phyloP scores from a whole-genome alignment of 2,113 vertebrate genomes.

The Isurus oxyrinchus region DNA sequence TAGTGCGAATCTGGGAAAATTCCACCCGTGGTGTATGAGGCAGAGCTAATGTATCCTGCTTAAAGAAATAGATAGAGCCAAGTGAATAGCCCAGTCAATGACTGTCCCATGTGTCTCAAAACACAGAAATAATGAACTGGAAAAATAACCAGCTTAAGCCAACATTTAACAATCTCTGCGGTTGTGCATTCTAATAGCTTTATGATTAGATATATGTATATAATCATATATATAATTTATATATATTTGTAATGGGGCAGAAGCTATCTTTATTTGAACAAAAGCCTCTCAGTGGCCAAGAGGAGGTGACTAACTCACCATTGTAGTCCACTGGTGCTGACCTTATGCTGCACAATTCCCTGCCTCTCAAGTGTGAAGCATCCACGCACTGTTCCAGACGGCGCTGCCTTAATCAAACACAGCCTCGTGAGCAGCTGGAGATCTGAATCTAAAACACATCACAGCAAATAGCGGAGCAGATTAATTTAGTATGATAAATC shows the following conservation, averaged over 20 bases:
- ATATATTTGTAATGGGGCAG: background rate
- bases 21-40: background rate
- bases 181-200: background rate
- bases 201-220: background rate
- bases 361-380: background rate
- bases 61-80: background rate
- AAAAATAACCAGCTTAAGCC: background rate
- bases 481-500: background rate
- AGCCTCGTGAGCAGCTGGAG: background rate
- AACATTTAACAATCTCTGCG: background rate
- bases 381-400: background rate
- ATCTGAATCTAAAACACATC: background rate
- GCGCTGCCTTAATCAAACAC: background rate
- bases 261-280: background rate
- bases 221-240: background rate
- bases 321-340: background rate
- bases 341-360: background rate
- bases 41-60: background rate
- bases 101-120: background rate
- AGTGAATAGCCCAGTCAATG: background rate
- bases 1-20: no score
- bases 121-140: background rate
- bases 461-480: background rate
- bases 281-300: background rate
- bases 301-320: background rate